Evolutionary conservation across 2,113 vertebrate genomes (phyloP).

Genomic region (Dromaius novaehollandiae): DNA sequence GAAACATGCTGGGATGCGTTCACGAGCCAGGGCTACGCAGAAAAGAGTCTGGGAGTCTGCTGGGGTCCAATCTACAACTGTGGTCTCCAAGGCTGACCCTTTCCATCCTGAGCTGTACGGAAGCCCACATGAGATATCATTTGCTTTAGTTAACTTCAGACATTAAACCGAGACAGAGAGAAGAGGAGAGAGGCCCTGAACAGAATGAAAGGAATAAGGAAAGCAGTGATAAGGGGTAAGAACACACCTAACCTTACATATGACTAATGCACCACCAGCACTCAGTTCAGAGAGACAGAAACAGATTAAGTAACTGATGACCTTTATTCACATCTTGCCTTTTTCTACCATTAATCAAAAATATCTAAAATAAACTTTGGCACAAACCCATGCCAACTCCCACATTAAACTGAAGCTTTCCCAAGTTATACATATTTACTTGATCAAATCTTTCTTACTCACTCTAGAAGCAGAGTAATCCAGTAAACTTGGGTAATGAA

Average conservation of each 20-base stretch:
- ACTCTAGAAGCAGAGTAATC: not conserved
- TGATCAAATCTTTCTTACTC: not conserved
- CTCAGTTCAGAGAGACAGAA: not conserved
- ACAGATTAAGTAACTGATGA: not conserved
- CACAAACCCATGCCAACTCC: not conserved
- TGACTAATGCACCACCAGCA: not conserved
- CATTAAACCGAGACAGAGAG: not conserved
- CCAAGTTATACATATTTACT: not conserved
- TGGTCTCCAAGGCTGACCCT: too few relatives aligned
- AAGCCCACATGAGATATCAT: not conserved
- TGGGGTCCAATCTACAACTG: not conserved
- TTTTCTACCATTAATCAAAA: not conserved
- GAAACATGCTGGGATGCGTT: fast-evolving
- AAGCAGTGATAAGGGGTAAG: not conserved
- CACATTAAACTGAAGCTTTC: not conserved
- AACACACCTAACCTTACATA: too few relatives aligned
- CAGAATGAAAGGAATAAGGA: not conserved
- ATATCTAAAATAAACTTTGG: not conserved
- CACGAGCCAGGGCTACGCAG: not conserved
- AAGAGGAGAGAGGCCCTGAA: not conserved
- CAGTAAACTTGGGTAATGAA: not conserved
- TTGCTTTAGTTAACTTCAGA: not conserved
- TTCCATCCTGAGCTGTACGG: not conserved
- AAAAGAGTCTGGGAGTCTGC: not conserved
- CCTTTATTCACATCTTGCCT: not conserved